Base-by-base conservation (phyloP, 2,113 vertebrate species). In the Stomatorhinus ivindoensis region DNA sequence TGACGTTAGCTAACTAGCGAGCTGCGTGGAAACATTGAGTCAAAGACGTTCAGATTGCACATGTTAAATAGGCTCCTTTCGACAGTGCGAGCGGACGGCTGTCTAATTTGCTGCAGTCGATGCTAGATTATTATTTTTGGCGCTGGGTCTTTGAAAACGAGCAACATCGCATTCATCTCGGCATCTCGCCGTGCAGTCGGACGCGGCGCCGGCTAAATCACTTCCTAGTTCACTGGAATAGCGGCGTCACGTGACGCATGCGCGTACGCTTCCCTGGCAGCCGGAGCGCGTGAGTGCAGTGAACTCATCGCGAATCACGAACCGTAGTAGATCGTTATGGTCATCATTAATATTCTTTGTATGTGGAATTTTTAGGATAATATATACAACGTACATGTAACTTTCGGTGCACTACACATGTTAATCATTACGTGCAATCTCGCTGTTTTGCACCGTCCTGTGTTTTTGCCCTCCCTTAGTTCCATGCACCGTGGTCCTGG, bases 171-270 rank as follows among this genome's bases (percentile, higher is more conserved):
- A 76, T 88, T 83, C 27, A 73, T 48, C 50, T 24, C 87, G 53
- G 44, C 9, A 3, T 39, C 58, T 88, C 51, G 92, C 92, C 92
- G 92, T 90, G n/a, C 65, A 89, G 46, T 31, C 31, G 4, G 50
- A 82, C 82, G 42, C 48, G 24, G 48, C 58, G 58, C 84, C 50
- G 51, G 15, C 55, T 87, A 89, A 91, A 95, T 88, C 89, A 93
- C 95, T 96, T 95, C 95, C 95, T 92, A 94, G 95, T 95, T 94
- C 93, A 94, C 76, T 88, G 87, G 90, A 80, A 91, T 19, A 6
- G 85, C 3, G 48, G 47, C n/a, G 27, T 31, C 85, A 55, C 85
- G 85, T 87, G 85, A 87, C 85, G 47, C 24, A 13, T 19, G 39
- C 47, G 83, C 47, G 73, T 31, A 39, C 15, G 73, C 73, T 39